Base-by-base conservation (phyloP, 2,797 vertebrate species). In the Platalea minor region DNA sequence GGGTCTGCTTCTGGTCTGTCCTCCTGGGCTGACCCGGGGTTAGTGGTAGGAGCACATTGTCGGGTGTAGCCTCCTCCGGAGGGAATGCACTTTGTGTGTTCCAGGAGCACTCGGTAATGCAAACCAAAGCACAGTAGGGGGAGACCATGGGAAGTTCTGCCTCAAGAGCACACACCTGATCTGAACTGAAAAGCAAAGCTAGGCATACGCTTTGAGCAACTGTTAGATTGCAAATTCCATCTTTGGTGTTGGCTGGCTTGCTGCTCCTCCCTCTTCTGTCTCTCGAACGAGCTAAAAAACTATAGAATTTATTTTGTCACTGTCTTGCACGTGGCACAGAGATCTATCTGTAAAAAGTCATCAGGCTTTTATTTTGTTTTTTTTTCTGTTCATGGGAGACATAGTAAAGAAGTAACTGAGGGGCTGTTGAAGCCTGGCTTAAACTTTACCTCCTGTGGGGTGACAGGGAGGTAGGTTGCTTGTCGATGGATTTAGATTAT, bases 1-100 rank as follows among this genome's bases (percentile, higher is more conserved):
- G 68, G 28, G 20, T 57, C 61, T 83, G 57, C 13, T 61, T 17
- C 68, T 64, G 45, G 4, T 60, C 51, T 23, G 7, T 41, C 25
- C 31, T 69, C 19, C 25, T 39, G 60, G 19, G 15, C 24, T 33
- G 7, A 25, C 39, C 45, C 3, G 1, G 1, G 11, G 19, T 54
- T 9, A 13, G 53, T 1, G 2, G 35, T 20, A 35, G 48, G 28
- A 84, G 50, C 24, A 20, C 4, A 0, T 1, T 33, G 31, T 37
- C 2, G 1, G 14, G 16, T 45, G 25, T 14, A 31, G 25, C 45
- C 60, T 20, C 26, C 23, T 61, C 39, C 64, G 54, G 45, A 64
- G 67, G 39, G 25, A 80, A 59, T 37, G 64, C 13, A 5, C 11
- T 39, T 18, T 23, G 13, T 7, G 43, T 12, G 15, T 37, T 60